A percentile compares a stretch with the other conserved stretches of the same genome.
These are phyloP conservation scores for Hafferia zeledoni DNA, from an alignment of 2,797 vertebrate genomes.

Conservation along the genomic window DNA sequence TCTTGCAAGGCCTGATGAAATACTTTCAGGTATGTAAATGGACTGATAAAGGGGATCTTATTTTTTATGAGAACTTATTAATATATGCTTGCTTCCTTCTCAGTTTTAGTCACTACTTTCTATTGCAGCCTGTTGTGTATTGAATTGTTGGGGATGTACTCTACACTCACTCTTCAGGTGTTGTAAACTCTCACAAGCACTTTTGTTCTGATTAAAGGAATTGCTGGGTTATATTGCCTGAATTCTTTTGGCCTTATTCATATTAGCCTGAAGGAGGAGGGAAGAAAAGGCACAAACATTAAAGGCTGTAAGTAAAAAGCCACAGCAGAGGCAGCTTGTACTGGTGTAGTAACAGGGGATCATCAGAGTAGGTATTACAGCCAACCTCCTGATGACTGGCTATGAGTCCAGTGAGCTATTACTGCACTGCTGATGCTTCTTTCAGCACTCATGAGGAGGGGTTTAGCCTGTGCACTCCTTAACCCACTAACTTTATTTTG, in stretches of 20 bases:
- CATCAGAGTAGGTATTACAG: not conserved
- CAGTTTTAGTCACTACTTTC: not conserved
- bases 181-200: not conserved
- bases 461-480: not conserved
- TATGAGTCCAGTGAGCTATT: not conserved
- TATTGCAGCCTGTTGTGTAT: not conserved
- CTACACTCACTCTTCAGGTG: not conserved
- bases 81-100: not conserved
- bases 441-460: not conserved
- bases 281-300: not conserved
- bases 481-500: not conserved
- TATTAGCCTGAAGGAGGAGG: not conserved
- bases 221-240: not conserved
- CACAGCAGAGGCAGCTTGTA: not conserved
- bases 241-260: not conserved
- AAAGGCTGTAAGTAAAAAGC: not conserved
- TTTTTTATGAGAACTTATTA: slow-evolving; percentile 6
- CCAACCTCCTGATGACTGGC: not conserved
- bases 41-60: not conserved
- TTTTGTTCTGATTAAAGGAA: not conserved
- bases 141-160: not conserved
- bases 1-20: not conserved
- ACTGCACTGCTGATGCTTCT: not conserved
- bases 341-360: not conserved
- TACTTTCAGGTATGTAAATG: not conserved